Conservation (phyloP, 2,797 vertebrate genomes). For the Schizothorax lantsangensis region DNA sequence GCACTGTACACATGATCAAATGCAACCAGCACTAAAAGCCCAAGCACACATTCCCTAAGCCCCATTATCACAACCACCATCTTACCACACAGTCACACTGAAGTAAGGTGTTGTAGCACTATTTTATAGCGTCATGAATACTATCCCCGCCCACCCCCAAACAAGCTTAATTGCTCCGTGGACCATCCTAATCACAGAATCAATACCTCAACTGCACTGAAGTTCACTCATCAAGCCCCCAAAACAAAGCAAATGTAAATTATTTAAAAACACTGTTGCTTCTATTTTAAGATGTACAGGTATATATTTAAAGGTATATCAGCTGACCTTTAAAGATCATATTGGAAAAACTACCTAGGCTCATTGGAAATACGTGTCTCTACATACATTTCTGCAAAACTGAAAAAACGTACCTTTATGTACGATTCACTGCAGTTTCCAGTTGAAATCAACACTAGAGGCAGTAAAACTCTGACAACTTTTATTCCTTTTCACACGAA, state of each 20-base stretch:
- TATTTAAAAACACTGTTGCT: not conserved
- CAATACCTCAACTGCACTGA: not conserved
- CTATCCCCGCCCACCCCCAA: not conserved
- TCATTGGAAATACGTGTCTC: no score
- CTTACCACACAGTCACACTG: not conserved
- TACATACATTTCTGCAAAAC: no score
- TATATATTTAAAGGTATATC: no score
- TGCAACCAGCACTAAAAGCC: not conserved
- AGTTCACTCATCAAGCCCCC: not conserved
- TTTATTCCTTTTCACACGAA: no score
- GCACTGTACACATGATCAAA: not conserved
- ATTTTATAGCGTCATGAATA: constrained; percentile 3
- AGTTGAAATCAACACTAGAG: no score
- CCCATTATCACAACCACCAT: not conserved
- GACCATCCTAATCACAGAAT: constrained; percentile 15
- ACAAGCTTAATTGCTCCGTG: constrained; percentile 29
- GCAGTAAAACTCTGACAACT: no score
- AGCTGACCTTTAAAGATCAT: no score
- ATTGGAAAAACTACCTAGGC: no score
- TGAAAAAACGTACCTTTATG: no score
- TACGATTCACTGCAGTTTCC: no score
- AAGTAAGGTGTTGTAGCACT: not conserved
- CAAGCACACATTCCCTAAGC: not conserved
- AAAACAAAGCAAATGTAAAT: not conserved
- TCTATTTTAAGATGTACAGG: not conserved